Percentiles rank a stretch among this genome's conserved stretches.
Conservation (phyloP, 2,797 vertebrate genomes). For the Girardinus metallicus region DNA sequence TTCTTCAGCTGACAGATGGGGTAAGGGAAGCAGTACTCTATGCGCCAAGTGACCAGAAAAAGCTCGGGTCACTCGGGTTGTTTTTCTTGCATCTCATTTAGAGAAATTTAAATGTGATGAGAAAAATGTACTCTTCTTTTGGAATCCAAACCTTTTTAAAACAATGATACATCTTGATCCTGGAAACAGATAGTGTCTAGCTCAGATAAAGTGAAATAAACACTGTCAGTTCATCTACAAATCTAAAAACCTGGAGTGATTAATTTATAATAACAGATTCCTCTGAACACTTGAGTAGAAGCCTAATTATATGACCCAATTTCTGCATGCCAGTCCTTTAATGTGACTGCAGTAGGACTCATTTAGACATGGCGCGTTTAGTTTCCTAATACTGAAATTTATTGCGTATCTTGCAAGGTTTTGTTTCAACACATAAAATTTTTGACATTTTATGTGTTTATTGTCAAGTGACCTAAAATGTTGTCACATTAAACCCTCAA, state of each 20-base stretch:
- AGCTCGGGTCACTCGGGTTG: background rate
- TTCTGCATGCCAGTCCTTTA: background rate
- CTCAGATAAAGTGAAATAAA: background rate
- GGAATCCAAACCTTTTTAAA: background rate
- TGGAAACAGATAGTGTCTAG: background rate
- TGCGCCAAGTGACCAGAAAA: background rate
- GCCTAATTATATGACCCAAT: background rate
- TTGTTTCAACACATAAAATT: background rate
- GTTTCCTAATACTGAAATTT: background rate
- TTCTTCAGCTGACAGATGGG: background rate
- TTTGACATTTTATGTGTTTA: background rate
- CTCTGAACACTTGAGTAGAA: background rate
- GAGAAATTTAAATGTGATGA: background rate
- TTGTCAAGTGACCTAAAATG: background rate
- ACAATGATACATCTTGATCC: background rate
- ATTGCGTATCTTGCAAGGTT: background rate
- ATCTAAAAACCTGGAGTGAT: background rate
- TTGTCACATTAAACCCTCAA: background rate
- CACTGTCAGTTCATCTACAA: background rate
- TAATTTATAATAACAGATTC: background rate
- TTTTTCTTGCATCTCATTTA: background rate
- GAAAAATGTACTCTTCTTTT: background rate
- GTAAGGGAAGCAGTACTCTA: background rate
- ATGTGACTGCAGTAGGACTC: background rate
- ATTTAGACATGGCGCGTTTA: background rate